Percentiles rank a stretch among this genome's conserved stretches.
These are phyloP conservation scores for Pardosa pseudoannulata DNA, from an alignment of 2,888 invertebrate genomes.

Conservation along the genomic window DNA sequence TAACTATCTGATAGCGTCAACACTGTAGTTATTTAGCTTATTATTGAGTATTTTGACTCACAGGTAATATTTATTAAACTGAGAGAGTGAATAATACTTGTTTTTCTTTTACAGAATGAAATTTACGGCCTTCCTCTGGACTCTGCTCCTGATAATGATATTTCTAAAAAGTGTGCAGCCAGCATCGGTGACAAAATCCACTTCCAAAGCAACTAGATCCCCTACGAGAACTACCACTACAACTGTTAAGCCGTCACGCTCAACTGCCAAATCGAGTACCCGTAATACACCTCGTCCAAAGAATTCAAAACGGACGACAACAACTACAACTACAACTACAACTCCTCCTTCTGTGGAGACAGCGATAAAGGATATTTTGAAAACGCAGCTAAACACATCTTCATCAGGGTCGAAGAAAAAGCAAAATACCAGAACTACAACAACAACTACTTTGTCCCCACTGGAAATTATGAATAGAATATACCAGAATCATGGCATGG, in stretches of 20 bases:
- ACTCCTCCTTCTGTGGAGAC: neutral
- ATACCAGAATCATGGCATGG: slow-evolving; percentile 56
- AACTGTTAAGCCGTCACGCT: slow-evolving; percentile 8
- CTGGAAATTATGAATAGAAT: slow-evolving; percentile 60
- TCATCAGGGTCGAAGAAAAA: neutral
- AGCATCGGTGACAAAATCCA: slow-evolving; percentile 17
- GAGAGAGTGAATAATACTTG: too few relatives aligned
- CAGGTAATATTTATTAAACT: too few relatives aligned
- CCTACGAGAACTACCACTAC: slow-evolving; percentile 25
- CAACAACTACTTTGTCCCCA: slow-evolving; percentile 57
- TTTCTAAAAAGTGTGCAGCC: slow-evolving; percentile 29
- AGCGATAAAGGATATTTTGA: neutral
- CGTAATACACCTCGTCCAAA: slow-evolving; percentile 32
- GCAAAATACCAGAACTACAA: neutral
- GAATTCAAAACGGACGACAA: slow-evolving; percentile 45
- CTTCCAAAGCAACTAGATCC: slow-evolving; percentile 23
- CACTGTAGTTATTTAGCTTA: too few relatives aligned
- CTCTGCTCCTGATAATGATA: slow-evolving; percentile 35
- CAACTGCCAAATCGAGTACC: slow-evolving; percentile 33
- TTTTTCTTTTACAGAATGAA: slow-evolving; percentile 33
- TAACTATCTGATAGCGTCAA: too few relatives aligned
- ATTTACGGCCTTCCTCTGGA: slow-evolving; percentile 41
- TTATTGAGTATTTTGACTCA: too few relatives aligned
- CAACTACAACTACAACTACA: slow-evolving; percentile 21
- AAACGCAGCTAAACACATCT: neutral